phyloP scores from a whole-genome alignment of 2,888 invertebrate species.

The Cataglyphis albicans region DNA sequence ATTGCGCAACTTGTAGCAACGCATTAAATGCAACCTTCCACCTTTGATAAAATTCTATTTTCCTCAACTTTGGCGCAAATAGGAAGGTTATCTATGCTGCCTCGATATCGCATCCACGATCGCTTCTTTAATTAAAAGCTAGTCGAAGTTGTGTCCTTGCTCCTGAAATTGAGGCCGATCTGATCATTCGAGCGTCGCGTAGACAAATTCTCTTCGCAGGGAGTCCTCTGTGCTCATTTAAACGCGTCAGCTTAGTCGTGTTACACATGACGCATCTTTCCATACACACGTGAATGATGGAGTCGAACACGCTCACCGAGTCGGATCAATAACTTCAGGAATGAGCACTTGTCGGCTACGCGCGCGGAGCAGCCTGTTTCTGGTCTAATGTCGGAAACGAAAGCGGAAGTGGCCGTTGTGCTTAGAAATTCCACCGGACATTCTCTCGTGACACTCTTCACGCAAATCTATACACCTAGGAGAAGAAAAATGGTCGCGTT shows the following conservation, averaged over 20 bases:
- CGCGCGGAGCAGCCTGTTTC: conserved; percentile 66
- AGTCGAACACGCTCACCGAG: conserved; percentile 74
- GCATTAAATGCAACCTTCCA: conserved; percentile 12
- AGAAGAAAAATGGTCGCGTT: not conserved
- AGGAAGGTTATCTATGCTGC: not conserved
- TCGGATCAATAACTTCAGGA: conserved; percentile 77
- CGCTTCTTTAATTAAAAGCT: conserved; percentile 41
- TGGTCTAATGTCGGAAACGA: conserved; percentile 64
- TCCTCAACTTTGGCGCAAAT: conserved; percentile 29
- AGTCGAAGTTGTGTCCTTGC: not conserved
- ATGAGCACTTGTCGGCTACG: conserved; percentile 70
- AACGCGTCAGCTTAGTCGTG: conserved; percentile 69
- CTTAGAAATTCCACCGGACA: conserved; percentile 26
- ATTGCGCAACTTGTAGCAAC: conserved; percentile 8
- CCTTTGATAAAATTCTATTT: conserved; percentile 30
- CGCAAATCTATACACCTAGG: not conserved
- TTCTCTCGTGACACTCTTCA: conserved; percentile 34
- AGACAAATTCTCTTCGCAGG: conserved; percentile 33
- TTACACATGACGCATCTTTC: conserved; percentile 63
- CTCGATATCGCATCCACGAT: conserved; percentile 30
- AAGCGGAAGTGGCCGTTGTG: conserved; percentile 62
- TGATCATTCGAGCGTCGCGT: conserved; percentile 17
- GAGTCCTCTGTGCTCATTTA: conserved; percentile 54
- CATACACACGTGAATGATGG: conserved; percentile 64
- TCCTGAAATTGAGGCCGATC: conserved; percentile 4